Evolutionary conservation across 30 jellyfish, hydroid and myxozoan species (phyloP).

Genomic region (Turritopsis rubra): DNA sequence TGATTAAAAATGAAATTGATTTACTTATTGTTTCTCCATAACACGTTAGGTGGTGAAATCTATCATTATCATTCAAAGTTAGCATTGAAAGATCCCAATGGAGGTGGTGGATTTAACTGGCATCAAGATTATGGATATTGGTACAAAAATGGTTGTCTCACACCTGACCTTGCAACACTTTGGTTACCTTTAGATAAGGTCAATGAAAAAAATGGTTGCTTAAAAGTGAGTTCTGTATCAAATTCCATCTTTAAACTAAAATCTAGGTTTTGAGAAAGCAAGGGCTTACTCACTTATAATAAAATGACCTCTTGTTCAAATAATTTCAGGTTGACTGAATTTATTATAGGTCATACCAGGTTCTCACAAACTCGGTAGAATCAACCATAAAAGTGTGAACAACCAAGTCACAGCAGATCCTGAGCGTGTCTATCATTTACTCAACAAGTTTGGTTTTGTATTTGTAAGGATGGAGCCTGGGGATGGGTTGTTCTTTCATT

Average conservation of each 20-base stretch:
- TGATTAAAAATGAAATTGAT: too few relatives aligned
- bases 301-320: too few relatives aligned
- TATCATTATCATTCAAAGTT: neutral
- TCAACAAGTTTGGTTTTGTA: neutral
- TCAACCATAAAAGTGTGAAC: neutral
- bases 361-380: neutral
- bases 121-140: constrained; percentile 8
- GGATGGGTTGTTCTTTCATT: neutral
- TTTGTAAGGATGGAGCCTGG: neutral
- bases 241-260: too few relatives aligned
- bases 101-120: neutral
- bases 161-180: neutral
- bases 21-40: too few relatives aligned
- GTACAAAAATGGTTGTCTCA: constrained; percentile 10
- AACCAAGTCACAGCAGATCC: neutral
- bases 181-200: neutral
- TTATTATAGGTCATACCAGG: constrained; percentile 7
- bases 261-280: too few relatives aligned
- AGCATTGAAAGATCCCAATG: neutral
- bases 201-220: neutral
- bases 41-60: neutral
- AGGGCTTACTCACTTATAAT: too few relatives aligned
- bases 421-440: neutral
- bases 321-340: too few relatives aligned
- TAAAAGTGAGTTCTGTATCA: too few relatives aligned